A percentile compares a stretch with the other conserved stretches of the same genome.
Conservation (phyloP, 2,888 invertebrate species). For the Slavum lentiscoides region DNA sequence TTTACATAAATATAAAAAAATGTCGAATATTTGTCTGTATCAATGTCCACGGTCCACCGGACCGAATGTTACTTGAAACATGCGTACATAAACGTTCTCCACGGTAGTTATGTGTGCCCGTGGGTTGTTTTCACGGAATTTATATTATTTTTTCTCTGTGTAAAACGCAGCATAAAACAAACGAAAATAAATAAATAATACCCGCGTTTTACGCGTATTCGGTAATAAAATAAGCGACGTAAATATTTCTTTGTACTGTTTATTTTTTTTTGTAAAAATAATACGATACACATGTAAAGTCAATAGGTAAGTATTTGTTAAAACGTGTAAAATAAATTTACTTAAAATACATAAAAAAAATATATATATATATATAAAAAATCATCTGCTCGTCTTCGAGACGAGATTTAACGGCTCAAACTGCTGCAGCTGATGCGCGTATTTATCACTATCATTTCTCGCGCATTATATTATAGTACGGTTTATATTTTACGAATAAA, state of each 20-base stretch:
- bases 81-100: neutral
- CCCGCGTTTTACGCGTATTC: neutral
- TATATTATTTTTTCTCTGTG: conserved; percentile 11
- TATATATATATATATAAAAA: neutral
- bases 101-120: neutral
- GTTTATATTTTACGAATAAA: neutral
- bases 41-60: neutral
- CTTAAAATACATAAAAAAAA: neutral
- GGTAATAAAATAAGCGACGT: neutral
- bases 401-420: neutral
- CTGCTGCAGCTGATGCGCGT: neutral
- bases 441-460: neutral
- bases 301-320: neutral
- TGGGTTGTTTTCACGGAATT: neutral
- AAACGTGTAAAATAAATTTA: neutral
- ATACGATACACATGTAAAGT: neutral
- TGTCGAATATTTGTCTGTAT: neutral
- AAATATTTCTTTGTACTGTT: neutral
- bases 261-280: neutral
- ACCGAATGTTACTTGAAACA: conserved; percentile 2
- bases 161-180: neutral
- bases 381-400: neutral
- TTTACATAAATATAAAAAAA: neutral
- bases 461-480: neutral
- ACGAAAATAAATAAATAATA: neutral